Base-by-base conservation (phyloP, 2,888 invertebrate species). In the Philopedon plagiatum region DNA sequence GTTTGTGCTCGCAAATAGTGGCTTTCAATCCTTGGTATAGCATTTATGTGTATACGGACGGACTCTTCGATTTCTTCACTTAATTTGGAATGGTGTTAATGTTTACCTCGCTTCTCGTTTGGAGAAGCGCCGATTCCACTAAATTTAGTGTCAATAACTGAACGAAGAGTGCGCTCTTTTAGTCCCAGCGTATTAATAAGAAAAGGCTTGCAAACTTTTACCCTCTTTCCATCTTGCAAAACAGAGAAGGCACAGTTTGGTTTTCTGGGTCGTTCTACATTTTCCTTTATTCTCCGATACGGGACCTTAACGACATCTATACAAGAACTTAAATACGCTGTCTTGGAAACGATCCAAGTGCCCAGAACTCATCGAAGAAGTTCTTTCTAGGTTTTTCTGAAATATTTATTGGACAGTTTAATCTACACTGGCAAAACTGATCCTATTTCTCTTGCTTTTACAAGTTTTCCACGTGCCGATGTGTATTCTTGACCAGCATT, bases 1-100 rank as follows among this genome's bases (percentile, higher is more conserved):
- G 65, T 57, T 21, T 65, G 56, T 4, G 29, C 41, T 41, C 65
- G 18, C 15, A 41, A 39, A n/a, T 65, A 60, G 34, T 65, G 65
- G 26, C 58, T 58, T 29, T 65, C 65, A 11, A 65, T 21, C n/a
- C 39, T 21, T 13, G 57, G 54, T 7, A 64, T 32, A n/a, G 9
- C 2, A 34, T 64, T 34, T 21, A 64, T 64, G 64, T 64, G 64
- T 11, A 1, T 21, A 29, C 37, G 21, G 15, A 64, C 23, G 13
- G 57, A 39, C 1, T 61, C 13, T 11, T 57, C 39, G 34, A 57
- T 18, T 13, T 65, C 65, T 60, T 32, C 57, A 5, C 26, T 26
- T 62, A 46, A n/a, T 46, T 46, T 62, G 11, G 19, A 29, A 37
- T 62, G 62, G 13, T 62, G 34, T 46, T 46, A 26, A 54, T 62